Evolutionary conservation across 2,797 vertebrate genomes (phyloP).

Genomic region (Microchirus variegatus): DNA sequence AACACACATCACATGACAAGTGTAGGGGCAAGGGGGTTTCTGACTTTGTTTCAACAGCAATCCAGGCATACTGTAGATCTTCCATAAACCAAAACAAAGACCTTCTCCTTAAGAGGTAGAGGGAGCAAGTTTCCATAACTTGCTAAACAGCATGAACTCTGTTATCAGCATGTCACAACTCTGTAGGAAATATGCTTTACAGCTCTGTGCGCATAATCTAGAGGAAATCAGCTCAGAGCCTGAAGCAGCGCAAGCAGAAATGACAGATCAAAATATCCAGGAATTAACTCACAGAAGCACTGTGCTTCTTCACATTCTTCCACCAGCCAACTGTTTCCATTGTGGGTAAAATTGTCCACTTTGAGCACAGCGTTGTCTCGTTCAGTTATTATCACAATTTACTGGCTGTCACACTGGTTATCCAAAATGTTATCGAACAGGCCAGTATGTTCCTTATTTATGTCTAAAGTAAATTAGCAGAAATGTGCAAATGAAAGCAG

Average conservation of each 20-base stretch:
- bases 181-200: too few relatives aligned
- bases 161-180: too few relatives aligned
- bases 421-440: slow-evolving; percentile 19
- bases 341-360: neutral
- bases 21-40: too few relatives aligned
- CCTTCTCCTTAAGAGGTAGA: too few relatives aligned
- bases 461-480: slow-evolving; percentile 1
- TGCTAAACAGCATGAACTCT: too few relatives aligned
- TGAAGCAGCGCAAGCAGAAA: neutral
- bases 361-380: neutral
- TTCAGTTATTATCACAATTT: slow-evolving; percentile 17
- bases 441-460: neutral
- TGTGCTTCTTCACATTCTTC: slow-evolving; percentile 28
- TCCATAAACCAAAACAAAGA: too few relatives aligned
- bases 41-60: too few relatives aligned
- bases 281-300: slow-evolving; percentile 3
- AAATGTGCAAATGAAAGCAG: neutral
- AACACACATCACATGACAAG: too few relatives aligned
- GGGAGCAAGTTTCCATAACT: too few relatives aligned
- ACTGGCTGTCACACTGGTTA: neutral
- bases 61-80: too few relatives aligned
- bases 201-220: too few relatives aligned
- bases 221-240: too few relatives aligned
- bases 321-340: slow-evolving; percentile 1
- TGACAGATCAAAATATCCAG: slow-evolving; percentile 22